Percentiles rank a stretch among this genome's conserved stretches.
Conservation (phyloP, 2,797 vertebrate species). For the Crocidura indochinensis region DNA sequence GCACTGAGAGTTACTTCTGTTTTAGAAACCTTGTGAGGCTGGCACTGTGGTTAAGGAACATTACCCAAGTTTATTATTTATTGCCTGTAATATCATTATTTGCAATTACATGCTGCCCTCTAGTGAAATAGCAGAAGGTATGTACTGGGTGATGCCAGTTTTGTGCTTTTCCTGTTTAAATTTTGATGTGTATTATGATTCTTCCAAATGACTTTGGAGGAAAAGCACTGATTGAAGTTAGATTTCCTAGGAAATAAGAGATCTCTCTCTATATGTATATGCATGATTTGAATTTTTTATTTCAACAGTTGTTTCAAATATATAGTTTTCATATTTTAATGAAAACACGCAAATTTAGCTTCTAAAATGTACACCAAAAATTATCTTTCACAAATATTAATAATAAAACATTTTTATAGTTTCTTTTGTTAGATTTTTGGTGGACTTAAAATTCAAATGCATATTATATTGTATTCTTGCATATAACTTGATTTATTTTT, state of each 20-base stretch:
- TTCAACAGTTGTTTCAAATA: no score
- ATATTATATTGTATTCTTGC: not conserved
- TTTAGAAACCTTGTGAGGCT: not conserved
- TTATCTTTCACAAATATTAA: no score
- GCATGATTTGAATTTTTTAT: not conserved
- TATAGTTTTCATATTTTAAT: not conserved
- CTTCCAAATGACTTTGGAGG: not conserved
- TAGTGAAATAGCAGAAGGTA: slow-evolving; percentile 58
- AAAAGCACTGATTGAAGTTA: not conserved
- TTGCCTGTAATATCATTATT: not conserved
- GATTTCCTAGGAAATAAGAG: not conserved
- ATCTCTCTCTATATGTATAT: not conserved
- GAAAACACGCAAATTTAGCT: not conserved
- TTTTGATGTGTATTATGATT: slow-evolving; percentile 7
- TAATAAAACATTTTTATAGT: no score
- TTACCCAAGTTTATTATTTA: not conserved
- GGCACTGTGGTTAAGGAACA: not conserved
- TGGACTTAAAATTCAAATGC: slow-evolving; percentile 21
- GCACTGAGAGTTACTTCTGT: not conserved
- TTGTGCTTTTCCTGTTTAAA: not conserved
- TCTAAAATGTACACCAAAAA: not conserved
- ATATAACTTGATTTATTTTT: not conserved
- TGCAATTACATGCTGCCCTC: slow-evolving; percentile 76
- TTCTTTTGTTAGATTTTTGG: slow-evolving; percentile 42
- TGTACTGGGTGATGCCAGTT: not conserved